Base-by-base conservation (phyloP, 2,797 vertebrate genomes). In the Brachyalestes nurse region DNA sequence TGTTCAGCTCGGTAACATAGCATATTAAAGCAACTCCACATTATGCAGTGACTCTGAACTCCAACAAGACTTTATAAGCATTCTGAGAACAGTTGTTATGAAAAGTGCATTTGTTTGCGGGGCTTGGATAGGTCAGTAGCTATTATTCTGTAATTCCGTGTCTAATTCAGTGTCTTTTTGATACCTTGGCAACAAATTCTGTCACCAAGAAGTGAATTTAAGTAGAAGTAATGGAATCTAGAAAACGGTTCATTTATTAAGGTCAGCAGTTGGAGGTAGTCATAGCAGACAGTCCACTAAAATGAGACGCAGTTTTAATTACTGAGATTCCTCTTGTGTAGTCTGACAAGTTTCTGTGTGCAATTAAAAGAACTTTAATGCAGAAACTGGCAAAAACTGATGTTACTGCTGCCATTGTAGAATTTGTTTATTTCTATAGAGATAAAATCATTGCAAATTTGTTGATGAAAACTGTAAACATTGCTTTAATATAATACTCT, bases 181-280 rank as follows among this genome's bases (percentile, higher is more conserved):
- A 17, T 10, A 45, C 40, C 5, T 47, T 47, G 19, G 16, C 19
- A 14, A 21, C 28, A 8, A 47, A 34, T 79, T 79, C 16, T 25
- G 25, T 62, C 13, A 19, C 55, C 25, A 7, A 5, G 5, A 47
- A 8, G 38, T 25, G 60, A 72, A 53, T 38, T 4, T n/a, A 21
- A 57, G 10, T 55, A 28, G 47, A 79, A 65, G 49, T 57, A 21
- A 45, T 42, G 42, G 49, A 73, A 42, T 73, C 62, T 65, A 13
- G n/a, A 7, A 9, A 28, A 17, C 13, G 5, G 17, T 49, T 49
- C 34, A 34, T 23, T 78, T 13, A 25, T 38, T 16, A 70, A 17
- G 67, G 42, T 70, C 67, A 70, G 67, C 17, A 14, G 13, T 45
- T 23, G 17, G 42, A 25, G 42, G n/a, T 69, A 69, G 19, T 47